phyloP scores from a whole-genome alignment of 2,888 invertebrate species.

The Dermolepida albohirtum region DNA sequence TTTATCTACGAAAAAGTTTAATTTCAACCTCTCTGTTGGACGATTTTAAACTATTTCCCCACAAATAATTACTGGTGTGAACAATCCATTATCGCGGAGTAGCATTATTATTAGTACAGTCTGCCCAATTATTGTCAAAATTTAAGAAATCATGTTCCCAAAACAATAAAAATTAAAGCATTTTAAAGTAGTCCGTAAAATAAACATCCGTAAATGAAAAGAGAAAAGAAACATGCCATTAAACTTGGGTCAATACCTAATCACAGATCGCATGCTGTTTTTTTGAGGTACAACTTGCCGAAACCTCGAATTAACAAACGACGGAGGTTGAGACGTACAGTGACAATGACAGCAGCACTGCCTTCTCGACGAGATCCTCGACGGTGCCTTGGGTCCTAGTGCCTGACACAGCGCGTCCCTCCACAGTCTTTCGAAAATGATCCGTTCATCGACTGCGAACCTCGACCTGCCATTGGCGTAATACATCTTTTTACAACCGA shows the following conservation, averaged over 20 bases:
- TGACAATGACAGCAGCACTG: slow-evolving; percentile 66
- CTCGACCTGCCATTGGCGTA: slow-evolving; percentile 63
- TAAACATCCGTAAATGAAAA: no score
- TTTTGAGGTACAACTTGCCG: slow-evolving; percentile 57
- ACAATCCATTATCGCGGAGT: no score
- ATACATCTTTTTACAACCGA: slow-evolving; percentile 47
- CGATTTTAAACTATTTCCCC: no score
- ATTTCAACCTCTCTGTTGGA: no score
- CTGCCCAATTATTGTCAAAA: no score
- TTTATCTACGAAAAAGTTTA: no score
- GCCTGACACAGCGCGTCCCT: slow-evolving; percentile 68
- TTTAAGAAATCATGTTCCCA: no score
- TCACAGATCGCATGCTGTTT: slow-evolving; percentile 74
- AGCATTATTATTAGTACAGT: no score
- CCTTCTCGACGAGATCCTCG: slow-evolving; percentile 53
- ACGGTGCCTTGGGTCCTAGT: slow-evolving; percentile 54
- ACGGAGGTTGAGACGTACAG: slow-evolving; percentile 64
- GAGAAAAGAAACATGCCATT: background rate
- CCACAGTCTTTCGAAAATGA: slow-evolving; percentile 80
- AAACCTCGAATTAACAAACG: slow-evolving; percentile 17
- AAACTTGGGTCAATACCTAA: slow-evolving; percentile 68
- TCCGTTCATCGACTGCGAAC: slow-evolving; percentile 69
- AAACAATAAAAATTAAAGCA: no score
- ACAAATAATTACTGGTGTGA: no score
- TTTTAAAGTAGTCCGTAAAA: no score